Evolutionary conservation across 2,888 invertebrate genomes (phyloP).

Genomic region (Dynastes tityus): DNA sequence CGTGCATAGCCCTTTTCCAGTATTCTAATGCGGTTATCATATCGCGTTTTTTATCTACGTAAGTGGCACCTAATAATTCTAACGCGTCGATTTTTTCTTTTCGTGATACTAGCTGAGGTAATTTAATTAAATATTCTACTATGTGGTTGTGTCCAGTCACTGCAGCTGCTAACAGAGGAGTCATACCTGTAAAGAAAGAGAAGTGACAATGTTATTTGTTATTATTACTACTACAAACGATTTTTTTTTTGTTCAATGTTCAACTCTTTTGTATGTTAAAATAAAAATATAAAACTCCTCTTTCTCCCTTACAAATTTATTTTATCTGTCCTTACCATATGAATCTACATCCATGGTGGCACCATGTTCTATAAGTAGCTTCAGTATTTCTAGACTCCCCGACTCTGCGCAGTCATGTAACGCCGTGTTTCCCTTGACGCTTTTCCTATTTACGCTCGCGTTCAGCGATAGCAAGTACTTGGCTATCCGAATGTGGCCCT

Average conservation of each 20-base stretch:
- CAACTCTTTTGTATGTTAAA: too few species aligned
- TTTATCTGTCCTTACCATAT: slow-evolving; percentile 77
- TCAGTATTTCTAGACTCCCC: slow-evolving; percentile 93
- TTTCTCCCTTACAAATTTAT: too few species aligned
- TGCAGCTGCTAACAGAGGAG: slow-evolving; percentile 93
- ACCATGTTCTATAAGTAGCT: slow-evolving; percentile 88
- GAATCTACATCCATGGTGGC: slow-evolving; percentile 96
- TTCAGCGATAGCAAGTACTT: slow-evolving; percentile 89
- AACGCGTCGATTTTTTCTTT: slow-evolving; percentile 91
- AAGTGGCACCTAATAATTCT: slow-evolving; percentile 94
- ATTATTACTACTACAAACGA: too few species aligned
- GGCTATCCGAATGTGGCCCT: slow-evolving; percentile 93
- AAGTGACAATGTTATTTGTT: slow-evolving; percentile 5
- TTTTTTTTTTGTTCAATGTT: too few species aligned
- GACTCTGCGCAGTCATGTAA: slow-evolving; percentile 98
- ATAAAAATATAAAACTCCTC: too few species aligned
- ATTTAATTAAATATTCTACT: slow-evolving; percentile 90
- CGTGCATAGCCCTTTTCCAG: slow-evolving; percentile 94
- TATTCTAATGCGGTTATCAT: slow-evolving; percentile 91
- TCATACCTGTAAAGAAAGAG: slow-evolving; percentile 80
- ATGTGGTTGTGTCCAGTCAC: slow-evolving; percentile 95
- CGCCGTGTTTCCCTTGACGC: slow-evolving; percentile 96
- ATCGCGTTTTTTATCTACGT: slow-evolving; percentile 96
- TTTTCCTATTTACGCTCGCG: slow-evolving; percentile 94
- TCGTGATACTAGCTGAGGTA: slow-evolving; percentile 80